phyloP scores from a whole-genome alignment of 2,888 invertebrate genomes.

The Mimas tiliae region DNA sequence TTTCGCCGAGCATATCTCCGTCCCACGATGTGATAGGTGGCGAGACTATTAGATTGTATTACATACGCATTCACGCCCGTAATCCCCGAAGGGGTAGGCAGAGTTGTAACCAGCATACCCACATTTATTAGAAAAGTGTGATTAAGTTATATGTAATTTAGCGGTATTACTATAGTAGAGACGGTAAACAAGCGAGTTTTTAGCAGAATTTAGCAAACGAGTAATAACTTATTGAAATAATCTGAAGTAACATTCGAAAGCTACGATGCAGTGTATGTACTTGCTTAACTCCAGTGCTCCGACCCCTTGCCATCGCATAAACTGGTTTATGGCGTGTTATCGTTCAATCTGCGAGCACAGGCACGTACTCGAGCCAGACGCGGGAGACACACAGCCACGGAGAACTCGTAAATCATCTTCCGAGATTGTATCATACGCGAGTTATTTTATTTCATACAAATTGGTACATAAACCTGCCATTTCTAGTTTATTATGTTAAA shows the following conservation, averaged over 20 bases:
- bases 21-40: too few species aligned
- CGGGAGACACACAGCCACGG: not conserved
- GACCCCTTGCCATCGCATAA: not conserved
- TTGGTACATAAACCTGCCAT: not conserved
- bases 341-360: not conserved
- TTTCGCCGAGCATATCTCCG: too few species aligned
- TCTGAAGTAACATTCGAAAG: not conserved
- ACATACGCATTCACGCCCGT: too few species aligned
- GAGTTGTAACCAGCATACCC: too few species aligned
- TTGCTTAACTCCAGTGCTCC: not conserved
- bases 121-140: too few species aligned
- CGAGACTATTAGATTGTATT: too few species aligned
- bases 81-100: too few species aligned
- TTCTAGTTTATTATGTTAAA: not conserved
- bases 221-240: too few species aligned
- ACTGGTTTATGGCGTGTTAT: not conserved
- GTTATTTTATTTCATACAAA: conserved; percentile 10
- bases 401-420: not conserved
- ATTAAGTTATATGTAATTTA: too few species aligned
- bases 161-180: too few species aligned
- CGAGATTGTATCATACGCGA: not conserved
- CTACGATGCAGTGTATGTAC: not conserved
- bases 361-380: conserved; percentile 1
- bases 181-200: too few species aligned
- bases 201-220: too few species aligned